Evolutionary conservation across 2,113 vertebrate genomes (phyloP).

Genomic region (Oxygymnocypris stewartii): DNA sequence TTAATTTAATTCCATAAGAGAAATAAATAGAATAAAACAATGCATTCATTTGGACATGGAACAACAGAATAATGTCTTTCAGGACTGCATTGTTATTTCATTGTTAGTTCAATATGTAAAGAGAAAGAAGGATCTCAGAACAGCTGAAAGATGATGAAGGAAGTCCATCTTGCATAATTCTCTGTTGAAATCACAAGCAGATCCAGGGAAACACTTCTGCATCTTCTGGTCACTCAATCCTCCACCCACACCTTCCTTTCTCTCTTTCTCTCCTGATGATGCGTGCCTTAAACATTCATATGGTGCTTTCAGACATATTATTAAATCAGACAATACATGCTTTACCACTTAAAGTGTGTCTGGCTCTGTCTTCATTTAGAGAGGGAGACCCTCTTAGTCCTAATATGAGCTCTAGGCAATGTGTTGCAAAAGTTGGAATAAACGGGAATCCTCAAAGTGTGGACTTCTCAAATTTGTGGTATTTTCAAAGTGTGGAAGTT

Average conservation of each 20-base stretch:
- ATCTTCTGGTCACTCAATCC: too few relatives aligned
- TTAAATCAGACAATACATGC: neutral
- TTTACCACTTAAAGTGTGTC: slow-evolving; percentile 34
- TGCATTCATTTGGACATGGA: neutral
- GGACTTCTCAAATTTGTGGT: neutral
- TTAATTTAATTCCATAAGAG: neutral
- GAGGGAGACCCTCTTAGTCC: neutral
- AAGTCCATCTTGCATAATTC: neutral
- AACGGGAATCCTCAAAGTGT: neutral
- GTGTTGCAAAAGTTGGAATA: neutral
- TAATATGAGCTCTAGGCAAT: neutral
- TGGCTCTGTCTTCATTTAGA: neutral
- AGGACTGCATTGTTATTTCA: neutral
- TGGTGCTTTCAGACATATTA: neutral
- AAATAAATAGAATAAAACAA: neutral
- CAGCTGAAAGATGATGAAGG: neutral
- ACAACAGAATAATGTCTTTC: neutral
- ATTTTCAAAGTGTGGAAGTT: neutral
- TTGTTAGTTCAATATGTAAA: neutral
- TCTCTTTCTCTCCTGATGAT: neutral
- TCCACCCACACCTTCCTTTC: neutral
- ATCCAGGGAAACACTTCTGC: neutral
- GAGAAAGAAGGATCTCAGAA: neutral
- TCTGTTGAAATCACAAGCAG: neutral
- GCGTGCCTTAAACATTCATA: neutral